Evolutionary conservation across 2,113 vertebrate genomes (phyloP), one percentile per base, ranked within the genome.

Genomic region (Carassius gibelio): DNA sequence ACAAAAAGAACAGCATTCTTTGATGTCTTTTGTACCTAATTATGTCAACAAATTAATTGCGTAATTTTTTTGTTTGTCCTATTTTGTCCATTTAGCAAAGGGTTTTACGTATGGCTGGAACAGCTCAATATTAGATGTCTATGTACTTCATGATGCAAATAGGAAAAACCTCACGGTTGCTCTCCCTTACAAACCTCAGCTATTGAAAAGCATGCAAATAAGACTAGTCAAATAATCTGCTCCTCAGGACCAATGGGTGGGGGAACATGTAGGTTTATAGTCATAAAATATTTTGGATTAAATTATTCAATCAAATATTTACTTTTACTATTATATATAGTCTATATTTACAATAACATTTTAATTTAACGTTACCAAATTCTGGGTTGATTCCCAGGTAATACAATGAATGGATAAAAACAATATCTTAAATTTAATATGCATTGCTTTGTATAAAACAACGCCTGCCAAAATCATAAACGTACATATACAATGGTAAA

Each of bases 151-250:
- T 88, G 81, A 94, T 94, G 93, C 94, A 95, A 95, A 95, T 91
- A 88, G 86, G 91, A 88, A 92, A 92, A 91, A 91, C 92, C 90
- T 91, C 83, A 90, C 87, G 90, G 89, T 89, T 91, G 89, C 87
- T 90, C 92, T 88, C 89, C 90, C 90, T 91, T 88, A 91, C 91
- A 90, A 93, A 92, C 91, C 91, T 91, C 93, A 93, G 74, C 75
- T 91, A 93, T 90, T 88, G 74, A 90, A 88, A 86, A 84, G 59
- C 75, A 95, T 94, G 94, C 94, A 95, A 95, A 95, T 93, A 85
- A 71, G 61, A 88, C 88, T 92, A 95, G 94, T 95, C 94, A 95
- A 95, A 95, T 94, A 75, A 2, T n/a, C 75, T 89, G 79, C 84
- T 85, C 86, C 86, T 82, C 59, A 81, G 83, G 90, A 86, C 84